Conservation (phyloP, 2,113 vertebrate genomes). For the Pogona vitticeps region DNA sequence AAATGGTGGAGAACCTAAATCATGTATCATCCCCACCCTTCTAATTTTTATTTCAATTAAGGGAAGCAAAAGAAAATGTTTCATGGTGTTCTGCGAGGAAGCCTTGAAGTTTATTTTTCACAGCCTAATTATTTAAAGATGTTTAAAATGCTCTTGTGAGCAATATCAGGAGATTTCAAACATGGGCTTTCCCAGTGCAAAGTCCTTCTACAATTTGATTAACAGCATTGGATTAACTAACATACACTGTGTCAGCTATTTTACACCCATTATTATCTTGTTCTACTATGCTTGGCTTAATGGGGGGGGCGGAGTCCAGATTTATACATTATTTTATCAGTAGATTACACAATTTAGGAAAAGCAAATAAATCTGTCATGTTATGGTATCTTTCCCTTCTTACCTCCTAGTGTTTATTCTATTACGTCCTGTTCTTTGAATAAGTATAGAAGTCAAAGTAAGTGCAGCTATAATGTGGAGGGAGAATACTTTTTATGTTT, state of each 20-base stretch:
- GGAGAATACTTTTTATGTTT: slow-evolving; percentile 33
- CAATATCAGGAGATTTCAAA: slow-evolving; percentile 42
- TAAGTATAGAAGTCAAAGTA: slow-evolving; percentile 51
- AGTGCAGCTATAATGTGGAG: slow-evolving; percentile 41
- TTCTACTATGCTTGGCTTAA: slow-evolving; percentile 62
- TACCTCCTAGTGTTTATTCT: slow-evolving; percentile 33
- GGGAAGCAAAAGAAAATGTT: slow-evolving; percentile 12
- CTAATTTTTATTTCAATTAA: neutral
- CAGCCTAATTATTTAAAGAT: slow-evolving; percentile 56
- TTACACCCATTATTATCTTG: slow-evolving; percentile 48
- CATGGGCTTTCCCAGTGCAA: slow-evolving; percentile 42
- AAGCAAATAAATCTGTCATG: slow-evolving; percentile 20
- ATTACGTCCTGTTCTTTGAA: slow-evolving; percentile 52
- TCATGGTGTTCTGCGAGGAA: slow-evolving; percentile 37
- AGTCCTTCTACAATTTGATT: slow-evolving; percentile 51
- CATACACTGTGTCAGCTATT: neutral
- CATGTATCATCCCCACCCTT: neutral
- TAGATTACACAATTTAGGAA: slow-evolving; percentile 53
- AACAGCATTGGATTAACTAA: slow-evolving; percentile 53
- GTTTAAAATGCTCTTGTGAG: slow-evolving; percentile 51
- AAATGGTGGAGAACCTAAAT: neutral
- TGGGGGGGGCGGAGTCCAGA: slow-evolving; percentile 39
- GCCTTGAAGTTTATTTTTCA: slow-evolving; percentile 45
- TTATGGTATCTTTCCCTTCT: slow-evolving; percentile 34
- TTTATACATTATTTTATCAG: slow-evolving; percentile 45